phyloP scores from a whole-genome alignment of 2,797 vertebrate species.

The Danio albolineatus region DNA sequence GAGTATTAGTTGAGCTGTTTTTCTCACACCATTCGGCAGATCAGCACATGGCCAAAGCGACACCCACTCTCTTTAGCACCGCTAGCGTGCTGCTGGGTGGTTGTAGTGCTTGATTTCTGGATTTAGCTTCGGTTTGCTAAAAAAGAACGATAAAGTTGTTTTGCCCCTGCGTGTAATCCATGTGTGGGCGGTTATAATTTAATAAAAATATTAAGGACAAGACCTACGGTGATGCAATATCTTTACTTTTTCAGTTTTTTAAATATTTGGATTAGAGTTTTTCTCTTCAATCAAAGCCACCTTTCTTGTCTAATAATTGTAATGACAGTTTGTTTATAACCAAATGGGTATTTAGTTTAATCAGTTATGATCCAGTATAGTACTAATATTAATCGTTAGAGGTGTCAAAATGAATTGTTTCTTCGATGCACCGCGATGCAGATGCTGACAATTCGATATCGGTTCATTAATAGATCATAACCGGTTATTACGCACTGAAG shows the following conservation, averaged over 20 bases:
- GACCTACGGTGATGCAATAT: not conserved
- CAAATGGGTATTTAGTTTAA: not conserved
- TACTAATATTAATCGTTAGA: not conserved
- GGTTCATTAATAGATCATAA: too few relatives aligned
- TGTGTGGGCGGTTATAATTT: not conserved
- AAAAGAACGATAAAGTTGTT: not conserved
- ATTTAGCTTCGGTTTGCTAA: not conserved
- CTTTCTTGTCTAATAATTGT: not conserved
- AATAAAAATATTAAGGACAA: not conserved
- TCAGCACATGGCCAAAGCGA: conserved; percentile 6
- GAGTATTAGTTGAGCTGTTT: conserved; percentile 69
- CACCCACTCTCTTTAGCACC: conserved; percentile 2
- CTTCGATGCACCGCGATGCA: too few relatives aligned
- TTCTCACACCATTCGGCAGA: conserved; percentile 1
- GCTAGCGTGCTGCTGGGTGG: not conserved
- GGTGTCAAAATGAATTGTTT: too few relatives aligned
- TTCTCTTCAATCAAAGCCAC: not conserved
- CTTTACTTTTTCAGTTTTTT: not conserved
- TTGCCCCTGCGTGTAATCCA: not conserved
- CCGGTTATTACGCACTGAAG: too few relatives aligned
- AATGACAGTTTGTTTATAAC: not conserved
- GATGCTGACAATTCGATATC: too few relatives aligned
- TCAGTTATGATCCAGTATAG: not conserved
- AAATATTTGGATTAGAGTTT: not conserved
- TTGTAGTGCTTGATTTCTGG: not conserved